These are phyloP conservation scores for Muscidifurax raptorellus DNA, from an alignment of 1,140 invertebrate genomes.

Conservation along the genomic window DNA sequence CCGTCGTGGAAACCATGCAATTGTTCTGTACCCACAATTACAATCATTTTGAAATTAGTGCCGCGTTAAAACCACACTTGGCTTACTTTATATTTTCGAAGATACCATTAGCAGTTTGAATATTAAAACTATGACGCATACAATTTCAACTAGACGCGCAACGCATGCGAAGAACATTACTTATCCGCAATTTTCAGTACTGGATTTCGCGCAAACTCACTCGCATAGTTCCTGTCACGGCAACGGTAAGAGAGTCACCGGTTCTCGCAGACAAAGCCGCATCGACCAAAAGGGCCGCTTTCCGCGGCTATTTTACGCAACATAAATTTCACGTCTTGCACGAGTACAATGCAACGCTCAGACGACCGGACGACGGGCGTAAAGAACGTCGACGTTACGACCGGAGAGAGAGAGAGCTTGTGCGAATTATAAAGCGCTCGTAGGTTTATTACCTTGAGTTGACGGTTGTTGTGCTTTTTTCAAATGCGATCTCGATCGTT, in stretches of 20 bases:
- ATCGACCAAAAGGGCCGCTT: neutral
- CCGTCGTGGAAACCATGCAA: neutral
- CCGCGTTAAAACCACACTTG: no score
- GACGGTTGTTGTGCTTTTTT: no score
- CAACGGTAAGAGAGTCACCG: constrained; percentile 26
- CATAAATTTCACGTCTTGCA: constrained; percentile 57
- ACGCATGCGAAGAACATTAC: neutral
- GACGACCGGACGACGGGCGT: constrained; percentile 10
- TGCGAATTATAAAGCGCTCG: neutral
- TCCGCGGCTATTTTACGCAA: constrained; percentile 55
- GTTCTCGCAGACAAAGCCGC: constrained; percentile 36
- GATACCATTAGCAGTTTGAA: no score
- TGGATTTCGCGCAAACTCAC: neutral
- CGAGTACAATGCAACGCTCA: neutral
- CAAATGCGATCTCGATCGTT: neutral
- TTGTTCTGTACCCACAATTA: no score
- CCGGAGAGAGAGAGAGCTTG: neutral
- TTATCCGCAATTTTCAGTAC: neutral
- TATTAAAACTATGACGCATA: no score
- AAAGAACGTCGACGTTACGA: neutral
- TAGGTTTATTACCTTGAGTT: neutral
- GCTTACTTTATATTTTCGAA: no score
- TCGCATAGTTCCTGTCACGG: constrained; percentile 39
- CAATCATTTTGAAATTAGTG: no score
- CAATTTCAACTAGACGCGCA: neutral